Conservation (phyloP, 2,888 invertebrate genomes). For the Synanthedon formicaeformis region DNA sequence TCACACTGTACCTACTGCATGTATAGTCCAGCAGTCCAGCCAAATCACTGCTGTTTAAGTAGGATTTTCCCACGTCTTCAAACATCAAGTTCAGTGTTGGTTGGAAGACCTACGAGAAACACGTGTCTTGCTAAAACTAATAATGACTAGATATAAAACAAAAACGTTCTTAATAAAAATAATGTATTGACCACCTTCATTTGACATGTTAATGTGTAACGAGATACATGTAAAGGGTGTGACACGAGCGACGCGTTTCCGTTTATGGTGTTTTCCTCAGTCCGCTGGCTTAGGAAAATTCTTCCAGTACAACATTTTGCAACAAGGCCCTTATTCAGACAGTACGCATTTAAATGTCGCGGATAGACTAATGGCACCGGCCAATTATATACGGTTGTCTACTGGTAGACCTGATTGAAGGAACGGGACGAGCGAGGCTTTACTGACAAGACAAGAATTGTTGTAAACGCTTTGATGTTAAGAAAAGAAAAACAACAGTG, state of each 20-base stretch:
- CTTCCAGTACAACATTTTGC: not conserved
- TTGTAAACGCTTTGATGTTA: no score
- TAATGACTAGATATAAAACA: no score
- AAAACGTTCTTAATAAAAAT: no score
- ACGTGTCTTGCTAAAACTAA: no score
- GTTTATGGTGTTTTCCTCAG: not conserved
- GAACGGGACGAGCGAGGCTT: slow-evolving; percentile 18
- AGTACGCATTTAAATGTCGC: slow-evolving; percentile 30
- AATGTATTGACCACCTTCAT: not conserved
- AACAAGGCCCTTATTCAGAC: slow-evolving; percentile 28
- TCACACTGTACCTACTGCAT: no score
- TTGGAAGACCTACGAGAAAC: no score
- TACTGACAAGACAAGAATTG: no score
- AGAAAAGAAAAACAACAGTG: no score
- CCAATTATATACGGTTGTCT: not conserved
- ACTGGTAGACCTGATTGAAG: slow-evolving; percentile 1
- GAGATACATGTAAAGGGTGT: not conserved
- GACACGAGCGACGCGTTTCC: not conserved
- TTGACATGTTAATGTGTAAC: not conserved
- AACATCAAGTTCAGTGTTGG: no score
- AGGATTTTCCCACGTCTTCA: no score
- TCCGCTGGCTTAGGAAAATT: not conserved
- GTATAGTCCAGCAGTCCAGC: no score
- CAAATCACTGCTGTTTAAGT: no score
- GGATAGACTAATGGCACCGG: slow-evolving; percentile 6